phyloP scores from a whole-genome alignment of 2,113 vertebrate species.

The Gulo gulo region DNA sequence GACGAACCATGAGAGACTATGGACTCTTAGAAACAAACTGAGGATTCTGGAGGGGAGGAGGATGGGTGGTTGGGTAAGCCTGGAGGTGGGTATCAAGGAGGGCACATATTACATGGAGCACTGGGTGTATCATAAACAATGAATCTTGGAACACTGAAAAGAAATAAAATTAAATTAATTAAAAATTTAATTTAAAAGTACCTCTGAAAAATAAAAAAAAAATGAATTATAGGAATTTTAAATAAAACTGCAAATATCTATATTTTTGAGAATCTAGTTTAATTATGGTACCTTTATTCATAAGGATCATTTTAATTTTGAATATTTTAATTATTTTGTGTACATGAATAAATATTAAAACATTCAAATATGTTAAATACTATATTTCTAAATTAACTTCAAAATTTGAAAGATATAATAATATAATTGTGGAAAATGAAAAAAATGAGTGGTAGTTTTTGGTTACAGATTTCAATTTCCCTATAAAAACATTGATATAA shows the following conservation, averaged over 20 bases:
- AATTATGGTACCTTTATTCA: background rate
- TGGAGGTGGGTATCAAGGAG: too few species aligned
- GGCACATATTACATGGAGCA: too few species aligned
- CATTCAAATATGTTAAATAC: background rate
- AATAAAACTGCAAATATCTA: background rate
- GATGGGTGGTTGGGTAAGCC: too few species aligned
- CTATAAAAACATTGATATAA: background rate
- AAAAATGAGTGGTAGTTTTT: background rate
- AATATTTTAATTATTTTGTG: background rate
- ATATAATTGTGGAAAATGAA: background rate
- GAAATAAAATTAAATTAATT: too few species aligned
- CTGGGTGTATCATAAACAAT: too few species aligned
- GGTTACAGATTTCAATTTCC: background rate
- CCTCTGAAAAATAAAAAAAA: background rate
- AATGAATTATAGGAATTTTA: background rate
- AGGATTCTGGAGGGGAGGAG: too few species aligned
- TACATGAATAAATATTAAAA: background rate
- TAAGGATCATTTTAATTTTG: background rate
- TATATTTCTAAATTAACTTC: background rate
- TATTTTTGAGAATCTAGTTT: background rate
- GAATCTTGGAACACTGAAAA: too few species aligned
- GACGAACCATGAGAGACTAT: too few species aligned
- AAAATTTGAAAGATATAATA: background rate
- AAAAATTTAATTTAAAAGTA: too few species aligned
- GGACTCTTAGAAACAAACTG: too few species aligned